Evolutionary conservation across 2,797 vertebrate species (phyloP), one percentile per base, ranked within the genome.

Genomic region (Alcedo quadribrachys): DNA sequence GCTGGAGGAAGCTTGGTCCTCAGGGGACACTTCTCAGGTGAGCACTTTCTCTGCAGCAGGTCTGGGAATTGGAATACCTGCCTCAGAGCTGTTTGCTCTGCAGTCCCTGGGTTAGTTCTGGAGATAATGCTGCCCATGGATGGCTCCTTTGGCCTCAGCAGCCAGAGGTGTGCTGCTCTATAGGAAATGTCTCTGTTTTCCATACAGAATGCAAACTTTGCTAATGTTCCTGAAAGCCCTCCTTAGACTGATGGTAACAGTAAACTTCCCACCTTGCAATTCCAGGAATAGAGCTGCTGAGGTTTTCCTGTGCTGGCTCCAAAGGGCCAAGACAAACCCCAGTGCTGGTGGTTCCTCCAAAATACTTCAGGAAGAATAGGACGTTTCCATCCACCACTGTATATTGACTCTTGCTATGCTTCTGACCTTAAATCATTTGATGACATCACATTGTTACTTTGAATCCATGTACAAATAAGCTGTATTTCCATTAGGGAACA

Each of bases 391-490:
- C 82, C 85, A 80, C 93, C 63, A 3, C 93, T 96, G 97, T 97
- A 94, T 98, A 97, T 97, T 98, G 98, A 98, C 95, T 98, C 97
- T 97, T 35, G 94, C 95, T 95, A 19, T 46, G 95, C 94, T 95
- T 82, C 95, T 94, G 94, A 93, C 95, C 92, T 87, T 94, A 90
- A 97, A 96, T 96, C 97, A 96, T 94, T 92, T 90, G 96, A 97
- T 97, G 97, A 97, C 97, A 98, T 98, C 96, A 98, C 95, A 85
- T 96, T 97, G 96, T 98, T 96, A 95, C 97, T 97, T 96, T 96
- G 96, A 97, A 96, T 97, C 97, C 97, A 71, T 88, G 97, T 95
- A 97, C 93, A 98, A 98, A 98, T 98, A 98, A 98, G 96, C 98
- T 89, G 91, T 89, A 94, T 97, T 97, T 96, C 97, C 97, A 97